phyloP scores from a whole-genome alignment of 1,140 invertebrate genomes.

The Bacillus rossius region DNA sequence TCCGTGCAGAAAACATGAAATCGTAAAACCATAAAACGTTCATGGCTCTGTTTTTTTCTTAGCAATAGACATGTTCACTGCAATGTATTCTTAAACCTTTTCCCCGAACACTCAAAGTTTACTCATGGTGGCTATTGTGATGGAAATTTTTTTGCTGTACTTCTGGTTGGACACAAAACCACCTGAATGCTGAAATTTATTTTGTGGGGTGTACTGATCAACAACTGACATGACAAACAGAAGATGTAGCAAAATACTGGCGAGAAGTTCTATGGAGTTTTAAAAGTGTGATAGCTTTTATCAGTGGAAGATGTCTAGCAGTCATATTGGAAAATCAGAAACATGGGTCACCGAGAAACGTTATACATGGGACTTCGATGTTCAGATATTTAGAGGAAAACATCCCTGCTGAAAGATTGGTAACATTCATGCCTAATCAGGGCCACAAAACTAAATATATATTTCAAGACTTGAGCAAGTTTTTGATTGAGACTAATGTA shows the following conservation, averaged over 20 bases:
- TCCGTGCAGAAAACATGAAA: constrained; percentile 11
- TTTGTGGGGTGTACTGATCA: constrained; percentile 11
- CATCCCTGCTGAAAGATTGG: constrained; percentile 27
- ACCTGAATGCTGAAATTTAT: constrained; percentile 11
- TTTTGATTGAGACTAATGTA: constrained; percentile 13
- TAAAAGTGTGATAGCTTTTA: neutral
- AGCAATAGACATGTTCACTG: too few species aligned
- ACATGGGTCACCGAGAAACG: neutral
- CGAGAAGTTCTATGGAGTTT: neutral
- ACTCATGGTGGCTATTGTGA: constrained; percentile 17
- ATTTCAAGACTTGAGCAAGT: constrained; percentile 5
- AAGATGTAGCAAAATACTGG: constrained; percentile 9
- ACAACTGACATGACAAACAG: constrained; percentile 14
- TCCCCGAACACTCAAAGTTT: constrained; percentile 11
- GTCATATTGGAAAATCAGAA: neutral
- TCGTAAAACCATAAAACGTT: constrained; percentile 17
- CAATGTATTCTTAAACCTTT: constrained; percentile 16
- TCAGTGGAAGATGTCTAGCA: neutral
- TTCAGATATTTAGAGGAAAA: constrained; percentile 1
- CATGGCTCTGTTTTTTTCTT: constrained; percentile 17
- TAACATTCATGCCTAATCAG: constrained; percentile 22
- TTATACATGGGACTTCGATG: neutral
- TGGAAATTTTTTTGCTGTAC: constrained; percentile 17
- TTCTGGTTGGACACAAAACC: constrained; percentile 13
- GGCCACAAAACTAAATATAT: constrained; percentile 18